Base-by-base conservation (phyloP, 2,888 invertebrate genomes). In the Idaea dimidiata region DNA sequence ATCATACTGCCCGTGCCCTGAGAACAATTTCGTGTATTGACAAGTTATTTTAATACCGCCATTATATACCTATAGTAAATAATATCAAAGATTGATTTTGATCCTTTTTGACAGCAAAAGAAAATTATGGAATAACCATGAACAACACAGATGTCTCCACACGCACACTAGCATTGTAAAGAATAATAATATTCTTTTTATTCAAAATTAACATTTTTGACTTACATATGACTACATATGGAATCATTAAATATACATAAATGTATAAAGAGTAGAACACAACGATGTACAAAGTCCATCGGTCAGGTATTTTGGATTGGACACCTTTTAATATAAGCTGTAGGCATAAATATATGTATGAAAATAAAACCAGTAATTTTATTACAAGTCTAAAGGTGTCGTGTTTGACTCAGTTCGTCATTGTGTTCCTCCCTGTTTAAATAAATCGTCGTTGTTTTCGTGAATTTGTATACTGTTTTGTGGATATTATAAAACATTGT, bases 181-280 rank as follows among this genome's bases (percentile, higher is more conserved):
- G 43, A 43, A 43, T 54, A 33, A 31, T 6, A 24, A 61, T 65
- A 67, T 68, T 54, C 66, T 76, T 71, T 73, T 59, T 64, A 54
- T 68, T 71, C 66, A 68, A 74, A 76, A 76, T 66, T 72, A 75
- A 78, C 68, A 72, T 74, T 71, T 71, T 71, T 68, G 70, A 74
- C 74, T 72, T 67, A 71, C 18, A 67, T 71, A 72, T 74, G 71
- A 72, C 75, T 79, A 74, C 71, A 62, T 72, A 74, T 76, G 74
- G 72, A 75, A 77, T 77, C 65, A 70, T 67, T 72, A 67, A 74
- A 72, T 76, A 68, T 75, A 76, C 73, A 75, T 68, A 70, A 70
- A 66, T 62, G 72, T 73, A 67, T 66, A 71, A 43, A 8, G 43
- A 14, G 43, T 43, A 10, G 10, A 43, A 43, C 14, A 14, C 43